These are phyloP conservation scores for Takifugu rubripes DNA, from an alignment of 2,797 vertebrate genomes.

Conservation along the genomic window DNA sequence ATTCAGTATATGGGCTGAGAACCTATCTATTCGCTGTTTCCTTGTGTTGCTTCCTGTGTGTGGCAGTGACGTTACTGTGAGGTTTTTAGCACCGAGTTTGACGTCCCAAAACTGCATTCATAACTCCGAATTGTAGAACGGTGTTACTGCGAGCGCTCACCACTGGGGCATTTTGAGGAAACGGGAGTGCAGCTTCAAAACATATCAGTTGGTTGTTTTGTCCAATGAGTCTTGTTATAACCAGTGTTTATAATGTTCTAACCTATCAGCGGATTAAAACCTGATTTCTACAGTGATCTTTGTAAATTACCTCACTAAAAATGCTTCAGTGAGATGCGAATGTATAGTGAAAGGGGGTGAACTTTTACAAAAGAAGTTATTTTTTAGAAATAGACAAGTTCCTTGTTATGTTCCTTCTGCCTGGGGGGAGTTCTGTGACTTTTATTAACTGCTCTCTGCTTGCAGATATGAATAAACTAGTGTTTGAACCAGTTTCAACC, in stretches of 20 bases:
- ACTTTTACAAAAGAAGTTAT: conserved; percentile 18
- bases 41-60: conserved; percentile 41
- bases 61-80: conserved; percentile 59
- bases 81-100: conserved; percentile 49
- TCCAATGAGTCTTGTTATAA: conserved; percentile 5
- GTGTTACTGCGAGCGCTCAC: conserved; percentile 20
- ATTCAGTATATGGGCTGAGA: conserved; percentile 16
- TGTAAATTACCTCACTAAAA: conserved; percentile 34
- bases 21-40: conserved; percentile 20
- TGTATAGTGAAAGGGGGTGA: conserved; percentile 50
- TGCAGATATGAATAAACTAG: conserved; percentile 64
- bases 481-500: conserved; percentile 57
- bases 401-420: conserved; percentile 34
- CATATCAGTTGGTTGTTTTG: conserved; percentile 25
- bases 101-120: conserved; percentile 35
- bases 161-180: conserved; percentile 17
- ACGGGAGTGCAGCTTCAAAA: conserved; percentile 44
- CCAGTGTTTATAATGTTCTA: neutral
- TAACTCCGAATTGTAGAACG: conserved; percentile 27
- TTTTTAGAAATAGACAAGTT: conserved; percentile 36
- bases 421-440: conserved; percentile 32
- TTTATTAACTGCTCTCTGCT: conserved; percentile 49
- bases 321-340: conserved; percentile 50
- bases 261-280: neutral
- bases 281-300: conserved; percentile 38